A percentile compares a stretch with the other conserved stretches of the same genome.
Conservation (phyloP, 53 echinoderm and acorn worm genomes). For the Paracentrotus lividus region DNA sequence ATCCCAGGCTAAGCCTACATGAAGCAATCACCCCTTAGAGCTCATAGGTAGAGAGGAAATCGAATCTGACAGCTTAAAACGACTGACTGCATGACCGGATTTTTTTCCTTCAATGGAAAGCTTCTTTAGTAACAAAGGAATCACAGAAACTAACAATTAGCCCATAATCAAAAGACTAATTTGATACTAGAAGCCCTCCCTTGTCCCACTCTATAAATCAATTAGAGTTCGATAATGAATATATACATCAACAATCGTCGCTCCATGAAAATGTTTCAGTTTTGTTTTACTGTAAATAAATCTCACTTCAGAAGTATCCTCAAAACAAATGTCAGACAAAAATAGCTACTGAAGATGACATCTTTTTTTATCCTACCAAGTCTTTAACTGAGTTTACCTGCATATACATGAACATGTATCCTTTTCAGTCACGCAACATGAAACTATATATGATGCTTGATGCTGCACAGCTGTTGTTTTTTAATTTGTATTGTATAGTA, state of each 20-base stretch:
- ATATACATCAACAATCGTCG: neutral
- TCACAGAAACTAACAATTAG: slow-evolving; percentile 22
- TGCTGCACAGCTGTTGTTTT: too few relatives aligned
- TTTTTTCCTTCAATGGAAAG: neutral
- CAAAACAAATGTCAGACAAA: too few relatives aligned
- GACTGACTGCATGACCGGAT: slow-evolving; percentile 6
- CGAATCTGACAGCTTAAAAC: slow-evolving; percentile 31
- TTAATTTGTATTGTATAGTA: too few relatives aligned
- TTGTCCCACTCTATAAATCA: slow-evolving; percentile 9
- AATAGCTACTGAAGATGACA: too few relatives aligned
- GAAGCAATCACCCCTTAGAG: neutral
- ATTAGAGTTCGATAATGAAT: slow-evolving; percentile 6
- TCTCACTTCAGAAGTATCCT: neutral
- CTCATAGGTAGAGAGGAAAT: neutral
- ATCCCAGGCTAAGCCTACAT: neutral
- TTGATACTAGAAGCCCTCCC: neutral
- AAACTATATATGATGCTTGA: too few relatives aligned
- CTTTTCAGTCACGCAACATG: too few relatives aligned
- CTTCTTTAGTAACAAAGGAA: slow-evolving; percentile 38
- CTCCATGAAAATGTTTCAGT: neutral
- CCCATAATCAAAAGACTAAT: neutral
- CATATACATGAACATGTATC: too few relatives aligned
- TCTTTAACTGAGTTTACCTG: too few relatives aligned
- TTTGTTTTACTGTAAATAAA: slow-evolving; percentile 30
- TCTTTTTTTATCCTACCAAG: too few relatives aligned